Evolutionary conservation across 1,140 invertebrate species (phyloP).

Genomic region (Drosophila busckii): DNA sequence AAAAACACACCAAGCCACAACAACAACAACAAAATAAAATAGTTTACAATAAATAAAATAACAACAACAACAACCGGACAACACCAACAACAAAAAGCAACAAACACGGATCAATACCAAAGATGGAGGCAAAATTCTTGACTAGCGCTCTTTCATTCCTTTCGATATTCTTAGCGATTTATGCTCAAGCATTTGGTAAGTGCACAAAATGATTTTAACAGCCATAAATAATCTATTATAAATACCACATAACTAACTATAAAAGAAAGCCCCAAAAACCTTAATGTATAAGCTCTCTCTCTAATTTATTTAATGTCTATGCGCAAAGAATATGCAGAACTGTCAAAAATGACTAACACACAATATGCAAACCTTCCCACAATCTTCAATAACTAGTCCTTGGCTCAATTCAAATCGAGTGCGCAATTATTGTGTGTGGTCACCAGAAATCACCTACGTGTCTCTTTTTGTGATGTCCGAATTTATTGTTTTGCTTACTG

Average conservation of each 20-base stretch:
- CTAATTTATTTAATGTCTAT: too few relatives aligned
- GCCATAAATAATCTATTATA: slow-evolving; percentile 7
- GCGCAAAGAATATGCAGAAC: too few relatives aligned
- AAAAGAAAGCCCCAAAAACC: slow-evolving; percentile 19
- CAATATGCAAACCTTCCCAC: too few relatives aligned
- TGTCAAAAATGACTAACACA: too few relatives aligned
- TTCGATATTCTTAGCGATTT: slow-evolving; percentile 79
- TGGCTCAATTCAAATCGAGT: too few relatives aligned
- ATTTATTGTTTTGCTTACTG: too few relatives aligned
- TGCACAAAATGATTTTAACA: slow-evolving; percentile 26
- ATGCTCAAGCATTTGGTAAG: slow-evolving; percentile 77
- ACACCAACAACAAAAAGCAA: slow-evolving; percentile 39
- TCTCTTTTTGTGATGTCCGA: too few relatives aligned
- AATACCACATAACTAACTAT: slow-evolving; percentile 7
- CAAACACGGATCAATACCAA: slow-evolving; percentile 78
- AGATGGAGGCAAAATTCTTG: slow-evolving; percentile 79
- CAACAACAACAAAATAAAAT: slow-evolving; percentile 31
- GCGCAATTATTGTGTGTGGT: too few relatives aligned
- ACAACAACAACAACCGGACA: slow-evolving; percentile 27
- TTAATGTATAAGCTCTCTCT: too few relatives aligned
- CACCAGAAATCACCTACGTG: too few relatives aligned
- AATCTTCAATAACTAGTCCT: too few relatives aligned
- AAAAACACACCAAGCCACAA: slow-evolving; percentile 36
- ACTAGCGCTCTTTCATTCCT: slow-evolving; percentile 78
- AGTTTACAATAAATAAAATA: slow-evolving; percentile 39